Conservation (phyloP, 2,797 vertebrate genomes). For the Serranus cabrilla region DNA sequence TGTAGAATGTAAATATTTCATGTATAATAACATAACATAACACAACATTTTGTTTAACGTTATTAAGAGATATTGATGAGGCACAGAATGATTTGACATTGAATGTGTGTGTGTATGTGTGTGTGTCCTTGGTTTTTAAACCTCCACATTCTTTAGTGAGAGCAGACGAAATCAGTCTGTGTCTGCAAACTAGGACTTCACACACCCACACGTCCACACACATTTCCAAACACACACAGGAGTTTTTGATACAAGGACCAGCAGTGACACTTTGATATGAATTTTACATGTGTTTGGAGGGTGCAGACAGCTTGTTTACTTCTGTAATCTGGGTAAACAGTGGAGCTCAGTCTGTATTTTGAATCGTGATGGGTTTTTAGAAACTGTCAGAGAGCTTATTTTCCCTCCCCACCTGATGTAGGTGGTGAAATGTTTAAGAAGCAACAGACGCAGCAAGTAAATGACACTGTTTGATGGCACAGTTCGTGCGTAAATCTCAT, state of each 20-base stretch:
- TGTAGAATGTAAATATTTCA: too few species aligned
- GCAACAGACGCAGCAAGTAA: slow-evolving; percentile 11
- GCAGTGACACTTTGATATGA: slow-evolving; percentile 28
- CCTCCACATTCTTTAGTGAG: slow-evolving; percentile 7
- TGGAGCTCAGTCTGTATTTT: slow-evolving; percentile 12
- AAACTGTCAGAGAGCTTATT: slow-evolving; percentile 26
- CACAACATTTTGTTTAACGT: too few species aligned
- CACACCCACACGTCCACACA: slow-evolving; percentile 11
- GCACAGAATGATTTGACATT: slow-evolving; percentile 24
- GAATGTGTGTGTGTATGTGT: neutral
- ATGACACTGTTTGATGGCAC: slow-evolving; percentile 37
- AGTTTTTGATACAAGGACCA: slow-evolving; percentile 7
- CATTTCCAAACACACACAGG: neutral
- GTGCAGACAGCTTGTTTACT: slow-evolving; percentile 34
- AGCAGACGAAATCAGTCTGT: neutral
- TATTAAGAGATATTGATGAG: slow-evolving; percentile 30
- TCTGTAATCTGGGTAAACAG: slow-evolving; percentile 29
- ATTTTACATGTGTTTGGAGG: slow-evolving; percentile 42
- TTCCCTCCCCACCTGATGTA: slow-evolving; percentile 21
- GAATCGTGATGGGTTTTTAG: slow-evolving; percentile 25
- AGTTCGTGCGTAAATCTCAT: slow-evolving; percentile 10
- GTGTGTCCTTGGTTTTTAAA: slow-evolving; percentile 21
- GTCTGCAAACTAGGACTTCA: slow-evolving; percentile 25
- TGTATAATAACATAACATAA: too few species aligned
- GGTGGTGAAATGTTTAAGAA: slow-evolving; percentile 36